phyloP scores from a whole-genome alignment of 1,140 invertebrate species.

The Neotoxoptera formosana region DNA sequence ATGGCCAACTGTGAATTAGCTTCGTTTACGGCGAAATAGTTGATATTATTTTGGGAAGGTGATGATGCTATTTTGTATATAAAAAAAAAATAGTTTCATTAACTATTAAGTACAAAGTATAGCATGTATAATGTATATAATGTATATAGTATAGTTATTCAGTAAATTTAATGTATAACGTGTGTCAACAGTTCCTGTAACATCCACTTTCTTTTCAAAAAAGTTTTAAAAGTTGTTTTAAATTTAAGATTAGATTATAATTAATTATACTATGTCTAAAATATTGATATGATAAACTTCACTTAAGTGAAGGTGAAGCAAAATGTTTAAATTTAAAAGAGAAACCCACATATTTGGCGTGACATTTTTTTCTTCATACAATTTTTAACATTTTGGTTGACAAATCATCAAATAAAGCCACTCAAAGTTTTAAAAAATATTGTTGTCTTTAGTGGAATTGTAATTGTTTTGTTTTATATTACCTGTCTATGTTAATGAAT shows the following conservation, averaged over 20 bases:
- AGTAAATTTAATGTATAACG: neutral
- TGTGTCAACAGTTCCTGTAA: neutral
- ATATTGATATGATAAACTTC: neutral
- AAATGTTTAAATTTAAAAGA: neutral
- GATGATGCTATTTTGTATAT: neutral
- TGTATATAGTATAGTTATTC: neutral
- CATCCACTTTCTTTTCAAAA: neutral
- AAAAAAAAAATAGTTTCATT: neutral
- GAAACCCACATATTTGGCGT: too few relatives aligned
- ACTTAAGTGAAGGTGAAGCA: neutral
- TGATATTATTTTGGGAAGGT: conserved; percentile 8
- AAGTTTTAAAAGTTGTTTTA: neutral
- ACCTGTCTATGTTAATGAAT: too few relatives aligned
- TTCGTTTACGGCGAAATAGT: conserved; percentile 33
- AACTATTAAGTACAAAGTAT: neutral
- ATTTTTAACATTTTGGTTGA: neutral
- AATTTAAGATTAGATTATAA: neutral
- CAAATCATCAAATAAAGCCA: neutral
- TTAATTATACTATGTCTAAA: neutral
- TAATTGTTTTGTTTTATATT: neutral
- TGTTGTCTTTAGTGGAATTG: neutral
- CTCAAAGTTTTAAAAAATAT: neutral
- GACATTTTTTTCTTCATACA: neutral
- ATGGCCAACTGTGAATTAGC: conserved; percentile 9
- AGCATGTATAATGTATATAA: too few relatives aligned